A percentile compares a stretch with the other conserved stretches of the same genome.
Conservation (phyloP, 2,888 invertebrate species). For the Phymatocera aterrima region DNA sequence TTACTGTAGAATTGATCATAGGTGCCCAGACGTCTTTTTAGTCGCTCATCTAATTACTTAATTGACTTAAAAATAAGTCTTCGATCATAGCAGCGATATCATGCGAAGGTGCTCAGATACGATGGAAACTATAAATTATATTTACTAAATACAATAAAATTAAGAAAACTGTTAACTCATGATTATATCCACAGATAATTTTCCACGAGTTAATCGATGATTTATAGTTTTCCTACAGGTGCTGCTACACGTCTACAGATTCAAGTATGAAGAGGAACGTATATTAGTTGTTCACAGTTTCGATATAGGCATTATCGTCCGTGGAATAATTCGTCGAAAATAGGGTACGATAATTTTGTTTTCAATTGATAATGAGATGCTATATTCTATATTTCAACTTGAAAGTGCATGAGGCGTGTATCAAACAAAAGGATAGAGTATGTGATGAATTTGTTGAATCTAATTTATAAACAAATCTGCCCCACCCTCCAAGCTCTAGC, state of each 20-base stretch:
- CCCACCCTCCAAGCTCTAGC: too few relatives aligned
- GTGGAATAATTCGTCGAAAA: neutral
- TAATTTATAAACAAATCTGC: neutral
- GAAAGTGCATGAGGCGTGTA: neutral
- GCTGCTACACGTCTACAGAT: neutral
- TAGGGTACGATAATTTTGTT: neutral
- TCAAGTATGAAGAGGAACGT: too few relatives aligned
- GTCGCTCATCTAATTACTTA: neutral
- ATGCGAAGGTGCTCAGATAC: neutral
- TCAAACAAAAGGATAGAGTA: neutral
- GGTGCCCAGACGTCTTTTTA: neutral
- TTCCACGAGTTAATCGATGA: neutral
- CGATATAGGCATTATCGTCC: too few relatives aligned
- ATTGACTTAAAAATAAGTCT: neutral
- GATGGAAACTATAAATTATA: neutral
- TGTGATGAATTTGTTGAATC: neutral
- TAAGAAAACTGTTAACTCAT: neutral
- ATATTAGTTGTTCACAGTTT: too few relatives aligned
- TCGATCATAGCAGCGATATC: conserved; percentile 4
- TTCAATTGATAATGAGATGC: neutral
- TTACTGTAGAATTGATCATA: neutral
- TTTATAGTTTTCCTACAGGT: neutral
- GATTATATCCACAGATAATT: neutral
- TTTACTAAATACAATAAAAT: neutral
- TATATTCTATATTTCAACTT: neutral